Evolutionary conservation across 2,113 vertebrate species (phyloP).

Genomic region (Amphiprion percula): DNA sequence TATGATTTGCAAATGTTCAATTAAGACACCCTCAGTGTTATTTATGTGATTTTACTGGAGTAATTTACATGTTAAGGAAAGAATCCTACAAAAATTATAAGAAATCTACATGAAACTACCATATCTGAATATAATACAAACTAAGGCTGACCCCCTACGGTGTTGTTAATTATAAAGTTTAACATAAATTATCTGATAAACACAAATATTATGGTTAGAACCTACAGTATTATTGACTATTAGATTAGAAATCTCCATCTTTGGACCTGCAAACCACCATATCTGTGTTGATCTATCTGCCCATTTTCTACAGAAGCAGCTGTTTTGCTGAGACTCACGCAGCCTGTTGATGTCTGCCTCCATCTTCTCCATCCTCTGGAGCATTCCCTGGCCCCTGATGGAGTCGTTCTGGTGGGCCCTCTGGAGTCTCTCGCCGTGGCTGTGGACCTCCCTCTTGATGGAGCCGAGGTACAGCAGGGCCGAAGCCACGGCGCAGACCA

Average conservation of each 20-base stretch:
- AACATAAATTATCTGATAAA: no score
- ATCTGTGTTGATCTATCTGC: background rate
- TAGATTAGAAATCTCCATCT: background rate
- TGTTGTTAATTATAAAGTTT: no score
- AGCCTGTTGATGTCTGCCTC: slow-evolving; percentile 63
- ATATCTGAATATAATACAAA: no score
- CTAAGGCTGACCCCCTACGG: no score
- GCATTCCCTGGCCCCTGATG: slow-evolving; percentile 40
- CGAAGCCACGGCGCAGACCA: background rate
- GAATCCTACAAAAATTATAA: no score
- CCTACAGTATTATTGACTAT: no score
- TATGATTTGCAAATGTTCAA: no score
- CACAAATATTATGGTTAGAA: no score
- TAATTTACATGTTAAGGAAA: no score
- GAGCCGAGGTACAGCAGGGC: slow-evolving; percentile 60
- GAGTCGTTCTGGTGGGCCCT: slow-evolving; percentile 55
- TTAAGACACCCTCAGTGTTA: no score
- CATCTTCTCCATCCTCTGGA: slow-evolving; percentile 67
- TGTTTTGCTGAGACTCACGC: slow-evolving; percentile 53
- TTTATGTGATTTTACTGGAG: no score
- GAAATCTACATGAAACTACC: no score
- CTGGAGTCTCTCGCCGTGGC: slow-evolving; percentile 51
- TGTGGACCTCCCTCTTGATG: slow-evolving; percentile 53
- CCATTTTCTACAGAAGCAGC: background rate
- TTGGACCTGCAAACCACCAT: background rate